These are phyloP conservation scores for Cheilosia grossa DNA, from an alignment of 2,888 invertebrate species.

Conservation along the genomic window DNA sequence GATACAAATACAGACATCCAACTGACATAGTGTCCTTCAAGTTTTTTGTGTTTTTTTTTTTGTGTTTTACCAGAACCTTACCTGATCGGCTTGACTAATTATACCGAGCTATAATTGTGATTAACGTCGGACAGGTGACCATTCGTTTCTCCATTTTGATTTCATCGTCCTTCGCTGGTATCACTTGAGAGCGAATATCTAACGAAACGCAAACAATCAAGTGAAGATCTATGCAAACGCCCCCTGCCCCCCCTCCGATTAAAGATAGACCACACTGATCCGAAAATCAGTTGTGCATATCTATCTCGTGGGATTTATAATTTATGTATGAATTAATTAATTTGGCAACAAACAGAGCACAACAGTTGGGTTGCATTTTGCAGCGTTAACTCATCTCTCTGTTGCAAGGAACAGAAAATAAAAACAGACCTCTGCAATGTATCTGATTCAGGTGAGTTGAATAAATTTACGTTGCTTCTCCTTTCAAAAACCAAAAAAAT, in stretches of 20 bases:
- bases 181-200: conserved; percentile 51
- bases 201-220: conserved; percentile 44
- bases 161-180: conserved; percentile 61
- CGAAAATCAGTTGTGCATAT: conserved; percentile 38
- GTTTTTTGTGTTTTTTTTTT: background rate
- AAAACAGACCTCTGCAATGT: conserved; percentile 56
- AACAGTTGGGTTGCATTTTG: conserved; percentile 59
- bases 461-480: conserved; percentile 48
- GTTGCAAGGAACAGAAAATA: conserved; percentile 4
- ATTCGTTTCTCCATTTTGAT: conserved; percentile 39
- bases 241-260: background rate
- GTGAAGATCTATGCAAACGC: conserved; percentile 70
- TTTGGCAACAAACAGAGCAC: conserved; percentile 67
- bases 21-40: conserved; percentile 55
- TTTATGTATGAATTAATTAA: conserved; percentile 68
- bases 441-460: conserved; percentile 74
- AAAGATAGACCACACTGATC: conserved; percentile 2
- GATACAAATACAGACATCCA: conserved; percentile 17
- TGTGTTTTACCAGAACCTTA: conserved; percentile 10
- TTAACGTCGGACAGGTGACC: conserved; percentile 70
- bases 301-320: conserved; percentile 47
- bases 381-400: conserved; percentile 3
- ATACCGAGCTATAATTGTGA: conserved; percentile 69
- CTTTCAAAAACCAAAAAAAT: conserved; percentile 19
- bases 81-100: conserved; percentile 72